These are phyloP conservation scores for Sebastes nivosus DNA, from an alignment of 2,797 vertebrate genomes.

Conservation along the genomic window DNA sequence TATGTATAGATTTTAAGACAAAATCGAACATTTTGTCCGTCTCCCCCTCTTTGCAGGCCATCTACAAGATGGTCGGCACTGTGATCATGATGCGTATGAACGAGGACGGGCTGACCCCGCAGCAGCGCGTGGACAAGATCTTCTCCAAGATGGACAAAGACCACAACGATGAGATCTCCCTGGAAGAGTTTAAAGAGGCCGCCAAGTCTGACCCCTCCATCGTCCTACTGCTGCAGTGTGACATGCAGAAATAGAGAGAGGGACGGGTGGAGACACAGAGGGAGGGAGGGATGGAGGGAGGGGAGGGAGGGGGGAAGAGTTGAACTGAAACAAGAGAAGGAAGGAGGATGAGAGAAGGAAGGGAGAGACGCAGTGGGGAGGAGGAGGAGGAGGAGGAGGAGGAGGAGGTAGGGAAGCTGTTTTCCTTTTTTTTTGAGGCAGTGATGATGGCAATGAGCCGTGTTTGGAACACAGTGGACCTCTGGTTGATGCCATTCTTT, in stretches of 20 bases:
- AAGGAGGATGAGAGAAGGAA: slow-evolving; percentile 24
- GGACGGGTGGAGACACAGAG: slow-evolving; percentile 13
- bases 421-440: slow-evolving; percentile 6
- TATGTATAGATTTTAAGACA: background rate
- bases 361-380: slow-evolving; percentile 14
- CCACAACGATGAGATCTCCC: slow-evolving; percentile 95
- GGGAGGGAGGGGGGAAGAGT: background rate
- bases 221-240: slow-evolving; percentile 94
- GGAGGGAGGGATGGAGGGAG: too few species aligned
- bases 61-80: slow-evolving; percentile 99
- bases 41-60: slow-evolving; percentile 82
- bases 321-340: slow-evolving; percentile 35
- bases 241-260: slow-evolving; percentile 93
- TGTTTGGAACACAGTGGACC: slow-evolving; percentile 18
- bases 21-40: too few species aligned
- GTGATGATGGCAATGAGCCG: slow-evolving; percentile 15
- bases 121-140: slow-evolving; percentile 98
- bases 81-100: slow-evolving; percentile 99
- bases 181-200: slow-evolving; percentile 98
- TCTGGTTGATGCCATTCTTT: slow-evolving; percentile 51
- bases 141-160: slow-evolving; percentile 99
- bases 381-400: slow-evolving; percentile 30
- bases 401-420: slow-evolving; percentile 36
- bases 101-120: slow-evolving; percentile 94
- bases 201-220: slow-evolving; percentile 97